A percentile compares a stretch with the other conserved stretches of the same genome.
phyloP scores from a whole-genome alignment of 1,140 invertebrate species.

The Gonatopus flavifemur region DNA sequence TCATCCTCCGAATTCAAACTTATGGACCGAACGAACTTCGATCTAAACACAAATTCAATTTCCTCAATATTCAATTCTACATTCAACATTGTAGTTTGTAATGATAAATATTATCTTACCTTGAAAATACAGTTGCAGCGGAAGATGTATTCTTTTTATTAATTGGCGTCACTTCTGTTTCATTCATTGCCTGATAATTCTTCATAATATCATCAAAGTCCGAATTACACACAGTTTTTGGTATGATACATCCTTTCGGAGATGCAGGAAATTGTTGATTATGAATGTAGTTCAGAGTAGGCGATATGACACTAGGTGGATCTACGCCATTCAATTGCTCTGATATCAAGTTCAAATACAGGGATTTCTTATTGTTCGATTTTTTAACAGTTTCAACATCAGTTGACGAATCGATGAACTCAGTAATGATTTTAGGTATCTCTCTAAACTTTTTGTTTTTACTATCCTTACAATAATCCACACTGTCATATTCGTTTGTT shows the following conservation, averaged over 20 bases:
- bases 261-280: slow-evolving; percentile 28
- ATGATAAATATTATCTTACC: too few relatives aligned
- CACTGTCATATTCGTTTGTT: not conserved
- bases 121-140: too few relatives aligned
- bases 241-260: slow-evolving; percentile 29
- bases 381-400: not conserved
- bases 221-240: slow-evolving; percentile 1
- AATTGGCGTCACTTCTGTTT: too few relatives aligned
- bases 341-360: slow-evolving; percentile 1
- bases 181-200: too few relatives aligned
- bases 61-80: too few relatives aligned
- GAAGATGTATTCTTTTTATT: too few relatives aligned
- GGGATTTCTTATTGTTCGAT: not conserved
- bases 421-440: too few relatives aligned
- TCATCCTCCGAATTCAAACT: too few relatives aligned
- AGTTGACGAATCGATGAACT: not conserved
- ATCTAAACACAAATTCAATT: too few relatives aligned
- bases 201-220: not conserved
- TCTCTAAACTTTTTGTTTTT: slow-evolving; percentile 1
- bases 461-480: not conserved
- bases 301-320: slow-evolving; percentile 36
- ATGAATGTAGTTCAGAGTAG: slow-evolving; percentile 36
- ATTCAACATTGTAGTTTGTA: too few relatives aligned
- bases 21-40: too few relatives aligned
- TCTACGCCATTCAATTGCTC: not conserved